Base-by-base conservation (phyloP, 2,797 vertebrate genomes). In the Anas flavirostris region DNA sequence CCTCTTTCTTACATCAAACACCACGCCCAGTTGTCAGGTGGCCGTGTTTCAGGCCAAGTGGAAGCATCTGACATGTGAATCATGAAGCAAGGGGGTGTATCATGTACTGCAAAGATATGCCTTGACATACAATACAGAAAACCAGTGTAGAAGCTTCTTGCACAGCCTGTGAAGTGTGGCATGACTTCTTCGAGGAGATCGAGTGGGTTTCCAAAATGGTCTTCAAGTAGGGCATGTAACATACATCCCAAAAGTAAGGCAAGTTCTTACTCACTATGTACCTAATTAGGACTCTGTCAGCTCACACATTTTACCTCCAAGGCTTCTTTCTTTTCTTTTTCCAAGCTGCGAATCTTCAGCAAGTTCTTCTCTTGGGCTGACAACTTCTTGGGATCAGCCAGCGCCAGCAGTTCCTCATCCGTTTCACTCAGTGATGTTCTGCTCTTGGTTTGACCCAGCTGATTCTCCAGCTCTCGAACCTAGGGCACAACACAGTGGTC, bases 391-490 rank as follows among this genome's bases (percentile, higher is more conserved):
- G 95, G 43, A 46, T 96, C 94, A n/a, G 93, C 70, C 13, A 83
- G 37, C 5, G 91, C 75, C 39, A 97, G 48, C 43, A 96, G 75
- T 44, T 98, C 98, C 9, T 98, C 98, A 31, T 98, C 96, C 19
- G 48, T 23, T 46, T 96, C 94, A 17, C 87, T 85, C 31, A 96
- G 85, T 13, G 97, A 97, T 5, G 58, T 16, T 77, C 95, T 98
- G 86, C 93, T 98, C 89, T 73, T 98, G 9, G 89, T 94, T 33
- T 97, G 98, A 41, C 94, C 97, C 96, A 99, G 37, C 90, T 99
- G 99, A 91, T 97, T 98, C 97, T 99, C 99, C 53, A 99, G 98
- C 43, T 99, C 99, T 46, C 98, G 98, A 26, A 99, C 97, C 99
- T 99, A 64, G 23, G 62, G 84, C 63, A 28, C 55, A 91, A 74